Percentiles rank a stretch among this genome's conserved stretches.
Evolutionary conservation across 2,797 vertebrate species (phyloP).

Genomic region (Clarias platycephalus): DNA sequence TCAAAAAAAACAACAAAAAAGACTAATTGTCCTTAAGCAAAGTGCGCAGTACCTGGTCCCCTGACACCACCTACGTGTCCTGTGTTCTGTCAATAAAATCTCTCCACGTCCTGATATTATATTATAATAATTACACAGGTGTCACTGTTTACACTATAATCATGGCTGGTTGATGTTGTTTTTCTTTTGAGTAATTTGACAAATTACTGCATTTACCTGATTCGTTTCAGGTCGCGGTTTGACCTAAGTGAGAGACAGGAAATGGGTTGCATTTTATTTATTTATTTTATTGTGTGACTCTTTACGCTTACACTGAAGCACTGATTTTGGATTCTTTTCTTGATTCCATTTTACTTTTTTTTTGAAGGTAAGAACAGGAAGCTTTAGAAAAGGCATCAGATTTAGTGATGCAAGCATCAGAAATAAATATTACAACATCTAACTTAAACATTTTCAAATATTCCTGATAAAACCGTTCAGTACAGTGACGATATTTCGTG

Average conservation of each 20-base stretch:
- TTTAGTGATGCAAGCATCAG: no score
- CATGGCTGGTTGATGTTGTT: no score
- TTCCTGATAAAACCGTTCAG: no score
- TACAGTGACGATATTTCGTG: neutral
- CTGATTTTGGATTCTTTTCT: neutral
- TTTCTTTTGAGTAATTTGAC: no score
- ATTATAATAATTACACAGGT: conserved; percentile 1
- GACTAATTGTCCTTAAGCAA: neutral
- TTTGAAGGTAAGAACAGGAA: neutral
- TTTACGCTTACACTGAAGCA: neutral
- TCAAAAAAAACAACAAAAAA: neutral
- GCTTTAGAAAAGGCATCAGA: neutral
- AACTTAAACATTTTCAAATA: neutral
- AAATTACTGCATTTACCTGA: neutral
- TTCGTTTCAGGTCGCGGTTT: neutral
- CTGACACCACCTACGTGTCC: neutral
- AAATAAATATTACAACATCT: neutral
- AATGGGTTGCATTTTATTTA: neutral
- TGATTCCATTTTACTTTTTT: neutral
- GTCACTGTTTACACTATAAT: neutral
- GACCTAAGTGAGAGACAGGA: neutral
- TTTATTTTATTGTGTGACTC: neutral
- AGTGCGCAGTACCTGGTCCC: neutral
- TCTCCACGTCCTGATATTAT: neutral
- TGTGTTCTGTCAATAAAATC: neutral